Evolutionary conservation across 1,140 invertebrate genomes (phyloP).

Genomic region (Leptoteleia sp.): DNA sequence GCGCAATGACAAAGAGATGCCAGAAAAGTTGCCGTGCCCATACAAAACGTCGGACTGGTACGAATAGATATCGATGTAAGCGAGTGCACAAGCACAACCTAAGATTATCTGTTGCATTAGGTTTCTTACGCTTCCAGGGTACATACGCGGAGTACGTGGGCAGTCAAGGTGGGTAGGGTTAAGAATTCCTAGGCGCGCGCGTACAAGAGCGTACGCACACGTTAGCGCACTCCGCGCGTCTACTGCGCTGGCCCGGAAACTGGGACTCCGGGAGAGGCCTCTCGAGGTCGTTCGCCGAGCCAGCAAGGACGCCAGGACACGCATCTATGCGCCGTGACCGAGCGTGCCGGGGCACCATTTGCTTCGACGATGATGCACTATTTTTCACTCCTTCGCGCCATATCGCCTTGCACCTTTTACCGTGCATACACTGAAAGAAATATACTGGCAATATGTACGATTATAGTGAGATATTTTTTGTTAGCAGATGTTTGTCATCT

Average conservation of each 20-base stretch:
- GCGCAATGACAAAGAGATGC: constrained; percentile 73
- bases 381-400: constrained; percentile 27
- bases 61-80: too few species aligned
- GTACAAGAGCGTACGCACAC: constrained; percentile 49
- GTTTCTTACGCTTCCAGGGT: constrained; percentile 63
- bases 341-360: constrained; percentile 26
- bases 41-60: too few species aligned
- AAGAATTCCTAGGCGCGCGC: constrained; percentile 72
- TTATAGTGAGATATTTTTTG: too few species aligned
- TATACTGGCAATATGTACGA: too few species aligned
- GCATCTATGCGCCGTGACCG: constrained; percentile 17
- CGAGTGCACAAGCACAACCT: too few species aligned
- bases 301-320: constrained; percentile 70
- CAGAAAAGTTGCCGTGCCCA: constrained; percentile 46
- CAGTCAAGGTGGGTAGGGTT: constrained; percentile 75
- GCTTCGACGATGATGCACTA: constrained; percentile 18
- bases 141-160: constrained; percentile 48
- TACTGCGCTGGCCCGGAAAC: constrained; percentile 71
- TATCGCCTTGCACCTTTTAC: constrained; percentile 11
- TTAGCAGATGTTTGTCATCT: too few species aligned
- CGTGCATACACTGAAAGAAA: too few species aligned
- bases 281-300: constrained; percentile 75
- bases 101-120: neutral
- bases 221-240: constrained; percentile 67
- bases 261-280: constrained; percentile 66